A percentile compares a stretch with the other conserved stretches of the same genome.
Conservation (phyloP, 2,113 vertebrate genomes). For the Cyanocitta stelleri region DNA sequence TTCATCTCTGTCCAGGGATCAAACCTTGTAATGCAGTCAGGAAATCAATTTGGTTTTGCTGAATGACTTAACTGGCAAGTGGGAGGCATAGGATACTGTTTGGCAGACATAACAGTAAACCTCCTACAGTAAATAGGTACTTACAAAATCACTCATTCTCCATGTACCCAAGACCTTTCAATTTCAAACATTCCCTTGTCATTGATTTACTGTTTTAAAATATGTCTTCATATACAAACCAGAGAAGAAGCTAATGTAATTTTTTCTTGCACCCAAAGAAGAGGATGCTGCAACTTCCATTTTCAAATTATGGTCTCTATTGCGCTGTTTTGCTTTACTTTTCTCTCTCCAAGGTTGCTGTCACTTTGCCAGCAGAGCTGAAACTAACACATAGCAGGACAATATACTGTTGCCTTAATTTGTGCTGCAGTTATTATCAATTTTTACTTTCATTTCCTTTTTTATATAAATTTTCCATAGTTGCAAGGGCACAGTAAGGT, state of each 20-base stretch:
- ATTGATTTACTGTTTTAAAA: not conserved
- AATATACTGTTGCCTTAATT: not conserved
- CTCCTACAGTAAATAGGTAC: not conserved
- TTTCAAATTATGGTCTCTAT: not conserved
- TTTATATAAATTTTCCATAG: not conserved
- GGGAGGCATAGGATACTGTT: not conserved
- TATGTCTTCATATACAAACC: not conserved
- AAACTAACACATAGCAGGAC: not conserved
- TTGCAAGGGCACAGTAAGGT: not conserved
- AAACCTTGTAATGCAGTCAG: not conserved
- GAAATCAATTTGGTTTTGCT: not conserved
- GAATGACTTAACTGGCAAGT: not conserved
- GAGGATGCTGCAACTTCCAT: not conserved
- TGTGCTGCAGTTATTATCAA: not conserved
- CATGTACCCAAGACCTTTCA: not conserved
- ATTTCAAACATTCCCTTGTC: not conserved
- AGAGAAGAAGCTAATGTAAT: not conserved
- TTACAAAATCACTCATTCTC: not conserved
- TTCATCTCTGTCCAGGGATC: not conserved
- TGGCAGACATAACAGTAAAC: not conserved
- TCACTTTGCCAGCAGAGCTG: not conserved
- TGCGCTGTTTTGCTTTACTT: not conserved
- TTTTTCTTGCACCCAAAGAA: not conserved
- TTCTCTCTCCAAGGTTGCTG: not conserved
- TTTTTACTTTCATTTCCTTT: not conserved